A percentile compares a stretch with the other conserved stretches of the same genome.
phyloP scores from a whole-genome alignment of 37 sponge, comb jelly and placozoan species.

The Eunapius fragilis region DNA sequence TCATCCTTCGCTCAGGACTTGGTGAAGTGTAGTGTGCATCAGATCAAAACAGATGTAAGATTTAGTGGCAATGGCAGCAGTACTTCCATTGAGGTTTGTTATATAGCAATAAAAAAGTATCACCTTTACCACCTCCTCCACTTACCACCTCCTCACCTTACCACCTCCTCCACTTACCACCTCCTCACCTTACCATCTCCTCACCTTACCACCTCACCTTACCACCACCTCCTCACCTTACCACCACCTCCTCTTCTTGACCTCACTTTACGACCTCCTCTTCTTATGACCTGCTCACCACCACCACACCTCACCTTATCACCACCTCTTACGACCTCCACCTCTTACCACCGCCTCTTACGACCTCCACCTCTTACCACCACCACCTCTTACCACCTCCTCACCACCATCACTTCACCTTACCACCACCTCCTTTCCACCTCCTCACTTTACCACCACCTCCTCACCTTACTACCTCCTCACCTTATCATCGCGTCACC shows the following conservation, averaged over 20 bases:
- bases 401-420: neutral
- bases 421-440: neutral
- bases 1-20: neutral
- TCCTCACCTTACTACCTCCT: neutral
- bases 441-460: neutral
- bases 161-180: neutral
- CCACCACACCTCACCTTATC: neutral
- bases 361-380: neutral
- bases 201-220: neutral
- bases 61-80: neutral
- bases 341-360: neutral
- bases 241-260: neutral
- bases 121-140: neutral
- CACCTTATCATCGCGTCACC: neutral
- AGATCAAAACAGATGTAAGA: neutral
- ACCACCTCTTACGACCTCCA: too few relatives aligned
- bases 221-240: neutral
- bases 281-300: neutral
- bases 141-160: neutral
- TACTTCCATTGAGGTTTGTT: neutral
- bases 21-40: neutral
- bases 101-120: too few relatives aligned
- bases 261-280: neutral
- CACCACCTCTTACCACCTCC: neutral
- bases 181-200: neutral